Evolutionary conservation across 2,888 invertebrate genomes (phyloP), one percentile per base, ranked within the genome.

Genomic region (Microctonus aethiopoides): DNA sequence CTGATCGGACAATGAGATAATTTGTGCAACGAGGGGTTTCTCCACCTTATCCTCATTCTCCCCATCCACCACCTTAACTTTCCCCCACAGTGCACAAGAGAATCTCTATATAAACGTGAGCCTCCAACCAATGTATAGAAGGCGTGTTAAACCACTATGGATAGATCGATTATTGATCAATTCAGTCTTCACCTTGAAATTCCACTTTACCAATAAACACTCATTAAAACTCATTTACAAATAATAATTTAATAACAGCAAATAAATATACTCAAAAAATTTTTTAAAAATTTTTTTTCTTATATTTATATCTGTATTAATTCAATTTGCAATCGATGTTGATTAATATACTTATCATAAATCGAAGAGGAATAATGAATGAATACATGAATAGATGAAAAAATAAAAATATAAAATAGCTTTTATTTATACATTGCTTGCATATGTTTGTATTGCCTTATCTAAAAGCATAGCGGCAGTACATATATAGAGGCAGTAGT

Each of bases 1-100:
- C 82, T 79, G 85, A 85, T 84, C 83, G 83, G 81, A 76, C 78
- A 83, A 79, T 80, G 77, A 81, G 85, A 85, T 84, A 83, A 84
- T 80, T 79, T 62, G 80, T 79, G 78, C 77, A 71, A 70, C 73
- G 73, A 73, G 73, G 73, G 70, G 20, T 70, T 71, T 62, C 65
- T 67, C 41, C 62, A 67, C 66, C 62, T 65, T 71, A 54, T 34
- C 63, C 59, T 51, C 9, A 5, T 34, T 51, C 7, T 51, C 66
- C 39, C 32, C 29, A 7, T 64, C 29, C 39, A 68, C 57, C 70
- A 63, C 34, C 64, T 67, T 72, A 64, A 51, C 63, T 68, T 61
- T 67, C 26, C 24, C 61, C 66, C 34, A 62, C 60, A 26, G 67
- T 78, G 72, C 70, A 73, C 74, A 78, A 75, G 41, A n/a, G 6